phyloP scores from a whole-genome alignment of 2,888 invertebrate species.

The Amiota communis region DNA sequence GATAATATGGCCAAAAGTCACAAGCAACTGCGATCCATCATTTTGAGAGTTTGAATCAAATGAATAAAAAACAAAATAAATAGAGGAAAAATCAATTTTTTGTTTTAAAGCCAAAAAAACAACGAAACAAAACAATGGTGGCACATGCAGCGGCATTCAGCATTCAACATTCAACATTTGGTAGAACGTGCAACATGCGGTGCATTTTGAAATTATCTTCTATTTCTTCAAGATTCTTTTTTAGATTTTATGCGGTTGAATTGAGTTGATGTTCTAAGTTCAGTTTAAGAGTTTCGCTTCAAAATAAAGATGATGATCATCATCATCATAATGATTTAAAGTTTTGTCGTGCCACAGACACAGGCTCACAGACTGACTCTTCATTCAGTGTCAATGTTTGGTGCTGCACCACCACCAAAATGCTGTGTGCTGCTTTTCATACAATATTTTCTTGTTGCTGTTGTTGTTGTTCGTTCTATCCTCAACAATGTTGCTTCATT shows the following conservation, averaged over 20 bases:
- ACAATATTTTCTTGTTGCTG: background rate
- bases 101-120: background rate
- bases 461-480: background rate
- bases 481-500: conserved; percentile 2
- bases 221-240: conserved; percentile 1
- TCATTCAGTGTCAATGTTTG: conserved; percentile 18
- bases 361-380: too few species aligned
- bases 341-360: conserved; percentile 16
- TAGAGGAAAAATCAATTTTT: background rate
- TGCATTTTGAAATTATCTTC: background rate
- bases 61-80: background rate
- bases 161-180: too few species aligned
- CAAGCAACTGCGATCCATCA: conserved; percentile 48
- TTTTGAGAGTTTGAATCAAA: conserved; percentile 12
- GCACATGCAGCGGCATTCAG: background rate
- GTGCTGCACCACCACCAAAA: background rate
- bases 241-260: background rate
- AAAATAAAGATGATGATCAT: background rate
- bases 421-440: conserved; percentile 13
- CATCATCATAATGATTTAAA: background rate
- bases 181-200: background rate
- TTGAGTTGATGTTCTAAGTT: too few species aligned
- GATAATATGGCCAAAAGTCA: conserved; percentile 48
- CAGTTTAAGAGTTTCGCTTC: background rate
- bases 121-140: background rate